phyloP scores from a whole-genome alignment of 2,888 invertebrate species.

The Xestia ashworthii region DNA sequence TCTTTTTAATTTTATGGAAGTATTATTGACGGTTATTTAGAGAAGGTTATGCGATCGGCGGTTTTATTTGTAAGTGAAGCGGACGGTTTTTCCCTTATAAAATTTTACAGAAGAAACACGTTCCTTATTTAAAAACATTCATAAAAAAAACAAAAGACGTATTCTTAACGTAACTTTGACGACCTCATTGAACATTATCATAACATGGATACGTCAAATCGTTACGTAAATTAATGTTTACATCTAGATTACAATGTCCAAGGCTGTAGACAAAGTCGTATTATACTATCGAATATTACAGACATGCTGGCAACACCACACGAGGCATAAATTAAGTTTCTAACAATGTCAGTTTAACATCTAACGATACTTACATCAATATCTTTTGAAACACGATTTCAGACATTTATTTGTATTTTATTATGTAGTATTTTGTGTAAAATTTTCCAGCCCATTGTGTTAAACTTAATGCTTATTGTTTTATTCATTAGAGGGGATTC shows the following conservation, averaged over 20 bases:
- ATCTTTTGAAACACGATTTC: slow-evolving; percentile 2
- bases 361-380: slow-evolving; percentile 25
- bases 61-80: slow-evolving; percentile 15
- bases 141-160: background rate
- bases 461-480: slow-evolving; percentile 1
- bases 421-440: background rate
- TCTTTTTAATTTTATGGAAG: slow-evolving; percentile 51
- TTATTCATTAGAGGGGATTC: slow-evolving; percentile 17
- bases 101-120: background rate
- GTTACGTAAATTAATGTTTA: slow-evolving; percentile 66
- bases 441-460: background rate
- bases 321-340: slow-evolving; percentile 34
- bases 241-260: slow-evolving; percentile 66
- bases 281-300: slow-evolving; percentile 56
- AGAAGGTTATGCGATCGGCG: slow-evolving; percentile 20
- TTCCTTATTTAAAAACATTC: background rate
- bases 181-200: slow-evolving; percentile 47
- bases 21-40: slow-evolving; percentile 19
- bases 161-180: slow-evolving; percentile 23
- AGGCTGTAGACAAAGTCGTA: slow-evolving; percentile 62
- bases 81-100: background rate
- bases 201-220: slow-evolving; percentile 51
- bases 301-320: slow-evolving; percentile 52
- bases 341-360: slow-evolving; percentile 4
- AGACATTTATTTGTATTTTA: slow-evolving; percentile 7